Conservation (phyloP, 2,888 invertebrate species). For the Platycheirus rosarum region DNA sequence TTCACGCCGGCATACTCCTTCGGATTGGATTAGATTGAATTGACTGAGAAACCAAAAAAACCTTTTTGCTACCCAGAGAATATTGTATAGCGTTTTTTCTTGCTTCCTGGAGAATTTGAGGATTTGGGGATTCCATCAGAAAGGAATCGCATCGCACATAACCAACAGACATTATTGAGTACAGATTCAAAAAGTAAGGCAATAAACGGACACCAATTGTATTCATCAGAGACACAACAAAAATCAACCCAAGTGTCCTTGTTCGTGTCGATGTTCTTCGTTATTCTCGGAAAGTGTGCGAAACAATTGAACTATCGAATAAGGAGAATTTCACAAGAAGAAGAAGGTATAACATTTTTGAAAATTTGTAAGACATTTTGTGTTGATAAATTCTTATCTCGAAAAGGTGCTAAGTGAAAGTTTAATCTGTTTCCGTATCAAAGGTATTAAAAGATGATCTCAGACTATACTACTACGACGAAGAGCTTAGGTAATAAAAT, state of each 20-base stretch:
- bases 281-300: slow-evolving; percentile 26
- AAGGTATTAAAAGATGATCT: too few relatives aligned
- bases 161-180: slow-evolving; percentile 65
- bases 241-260: slow-evolving; percentile 39
- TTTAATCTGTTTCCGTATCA: too few relatives aligned
- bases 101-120: slow-evolving; percentile 36
- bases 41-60: slow-evolving; percentile 32
- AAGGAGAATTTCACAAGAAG: slow-evolving; percentile 23
- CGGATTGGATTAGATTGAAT: slow-evolving; percentile 20
- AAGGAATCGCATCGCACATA: slow-evolving; percentile 61
- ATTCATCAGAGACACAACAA: slow-evolving; percentile 46
- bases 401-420: too few relatives aligned
- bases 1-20: slow-evolving; percentile 39
- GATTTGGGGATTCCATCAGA: slow-evolving; percentile 62
- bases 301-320: neutral
- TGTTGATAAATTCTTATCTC: too few relatives aligned
- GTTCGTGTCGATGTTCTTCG: slow-evolving; percentile 1
- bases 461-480: too few relatives aligned
- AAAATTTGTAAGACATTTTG: too few relatives aligned
- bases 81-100: neutral
- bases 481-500: too few relatives aligned
- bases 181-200: slow-evolving; percentile 65
- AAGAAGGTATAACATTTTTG: too few relatives aligned
- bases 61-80: neutral
- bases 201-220: slow-evolving; percentile 65